Evolutionary conservation across 2,888 invertebrate species (phyloP), one percentile per base, ranked within the genome.

Genomic region (Acleris sparsana): DNA sequence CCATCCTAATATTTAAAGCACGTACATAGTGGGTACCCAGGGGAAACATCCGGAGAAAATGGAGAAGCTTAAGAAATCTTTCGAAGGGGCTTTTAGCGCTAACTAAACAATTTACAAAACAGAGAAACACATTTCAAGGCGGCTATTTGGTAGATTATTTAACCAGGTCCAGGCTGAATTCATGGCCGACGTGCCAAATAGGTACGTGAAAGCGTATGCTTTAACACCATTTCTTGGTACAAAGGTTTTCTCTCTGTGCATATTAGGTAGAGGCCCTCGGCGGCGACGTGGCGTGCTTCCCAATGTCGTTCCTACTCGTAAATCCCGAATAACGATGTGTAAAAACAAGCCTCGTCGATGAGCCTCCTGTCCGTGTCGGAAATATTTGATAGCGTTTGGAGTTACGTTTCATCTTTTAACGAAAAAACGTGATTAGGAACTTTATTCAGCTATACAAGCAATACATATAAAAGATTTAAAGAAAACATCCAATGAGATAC

Each of bases 191-290:
- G 79, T 80, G 83, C 80, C 79, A 85, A 85, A 84, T 83, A 9
- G 3, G 33, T 9, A 79, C 77, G 76, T 81, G 75, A 80, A 78
- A 82, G 80, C 78, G 76, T 82, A 84, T 84, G 79, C 82, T 80
- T 84, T 83, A 83, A 82, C 83, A 78, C 72, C 75, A 78, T 82
- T 80, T 75, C 78, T 79, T 73, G 73, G 72, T 80, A 80, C 77
- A 80, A 77, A 82, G 78, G 81, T 84, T 84, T 80, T 83, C 86
- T 84, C 87, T 88, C 85, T 88, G 89, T 87, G 85, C 86, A 88
- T 89, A 88, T 86, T 88, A 86, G 80, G 88, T 76, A 70, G 76
- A 78, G 76, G 72, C 76, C 75, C 76, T 85, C 79, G 83, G 84
- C 80, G 80, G 79, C 76, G 79, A 84, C 88, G 86, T 83, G 85